These are phyloP conservation scores for Chelonus formosanus DNA, from an alignment of 2,888 invertebrate species.

Conservation along the genomic window DNA sequence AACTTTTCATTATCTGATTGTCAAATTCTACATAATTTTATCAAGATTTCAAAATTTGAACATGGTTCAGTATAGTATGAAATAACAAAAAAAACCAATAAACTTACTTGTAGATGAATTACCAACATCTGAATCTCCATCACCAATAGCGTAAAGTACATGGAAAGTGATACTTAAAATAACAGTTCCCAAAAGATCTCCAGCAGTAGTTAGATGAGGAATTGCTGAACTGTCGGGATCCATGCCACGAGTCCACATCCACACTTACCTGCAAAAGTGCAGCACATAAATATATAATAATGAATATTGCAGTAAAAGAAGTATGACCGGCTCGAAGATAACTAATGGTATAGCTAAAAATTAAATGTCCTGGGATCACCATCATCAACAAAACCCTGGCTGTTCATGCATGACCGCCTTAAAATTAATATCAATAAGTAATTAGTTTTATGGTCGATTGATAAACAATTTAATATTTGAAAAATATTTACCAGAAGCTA, in stretches of 20 bases:
- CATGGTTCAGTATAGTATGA: background rate
- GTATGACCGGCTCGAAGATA: slow-evolving; percentile 86
- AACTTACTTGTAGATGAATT: slow-evolving; percentile 65
- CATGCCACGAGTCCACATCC: slow-evolving; percentile 83
- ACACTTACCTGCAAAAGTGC: slow-evolving; percentile 75
- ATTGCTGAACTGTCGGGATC: slow-evolving; percentile 93
- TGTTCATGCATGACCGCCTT: slow-evolving; percentile 75
- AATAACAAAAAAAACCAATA: background rate
- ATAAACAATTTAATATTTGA: too few species aligned
- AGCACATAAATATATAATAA: slow-evolving; percentile 78
- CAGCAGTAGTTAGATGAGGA: slow-evolving; percentile 88
- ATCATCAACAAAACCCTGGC: slow-evolving; percentile 79
- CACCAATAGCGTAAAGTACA: slow-evolving; percentile 77
- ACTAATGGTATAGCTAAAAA: slow-evolving; percentile 88
- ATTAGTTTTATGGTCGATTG: background rate
- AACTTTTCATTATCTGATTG: too few species aligned
- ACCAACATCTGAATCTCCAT: slow-evolving; percentile 78
- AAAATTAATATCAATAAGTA: slow-evolving; percentile 37
- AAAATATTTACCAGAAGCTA: slow-evolving; percentile 64
- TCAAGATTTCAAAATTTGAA: too few species aligned
- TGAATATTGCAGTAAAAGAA: slow-evolving; percentile 82
- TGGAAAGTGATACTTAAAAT: slow-evolving; percentile 79
- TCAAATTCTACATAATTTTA: too few species aligned
- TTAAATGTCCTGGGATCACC: slow-evolving; percentile 90
- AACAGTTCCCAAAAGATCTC: slow-evolving; percentile 87